These are phyloP conservation scores for Eupithecia subumbrata DNA, from an alignment of 2,888 invertebrate species.

Conservation along the genomic window DNA sequence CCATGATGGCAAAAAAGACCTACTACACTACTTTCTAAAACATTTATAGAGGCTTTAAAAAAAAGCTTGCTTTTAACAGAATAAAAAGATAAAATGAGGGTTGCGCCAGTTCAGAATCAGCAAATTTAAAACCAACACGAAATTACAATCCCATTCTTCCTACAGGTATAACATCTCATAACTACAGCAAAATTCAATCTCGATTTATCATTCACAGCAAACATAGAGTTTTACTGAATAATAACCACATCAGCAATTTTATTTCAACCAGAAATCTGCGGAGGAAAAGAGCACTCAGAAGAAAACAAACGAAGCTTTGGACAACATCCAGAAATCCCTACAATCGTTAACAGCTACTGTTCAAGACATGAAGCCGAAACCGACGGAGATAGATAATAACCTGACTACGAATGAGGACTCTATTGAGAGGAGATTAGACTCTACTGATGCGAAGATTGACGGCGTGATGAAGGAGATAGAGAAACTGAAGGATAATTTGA, in stretches of 20 bases:
- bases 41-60: too few species aligned
- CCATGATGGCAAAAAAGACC: too few species aligned
- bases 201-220: background rate
- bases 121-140: too few species aligned
- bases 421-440: slow-evolving; percentile 63
- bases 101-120: background rate
- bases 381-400: slow-evolving; percentile 60
- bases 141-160: too few species aligned
- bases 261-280: slow-evolving; percentile 84
- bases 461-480: slow-evolving; percentile 68
- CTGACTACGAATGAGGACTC: slow-evolving; percentile 60
- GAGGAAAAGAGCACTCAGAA: slow-evolving; percentile 85
- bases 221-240: slow-evolving; percentile 31
- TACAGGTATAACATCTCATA: too few species aligned
- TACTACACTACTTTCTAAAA: too few species aligned
- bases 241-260: slow-evolving; percentile 38
- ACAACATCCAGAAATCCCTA: slow-evolving; percentile 68
- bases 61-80: too few species aligned
- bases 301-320: slow-evolving; percentile 85
- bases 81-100: too few species aligned
- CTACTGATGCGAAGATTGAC: slow-evolving; percentile 72
- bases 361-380: slow-evolving; percentile 48
- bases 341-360: slow-evolving; percentile 58
- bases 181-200: background rate
- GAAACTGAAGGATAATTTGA: slow-evolving; percentile 64